Evolutionary conservation across 2,113 vertebrate species (phyloP).

Genomic region (Callospermophilus lateralis): DNA sequence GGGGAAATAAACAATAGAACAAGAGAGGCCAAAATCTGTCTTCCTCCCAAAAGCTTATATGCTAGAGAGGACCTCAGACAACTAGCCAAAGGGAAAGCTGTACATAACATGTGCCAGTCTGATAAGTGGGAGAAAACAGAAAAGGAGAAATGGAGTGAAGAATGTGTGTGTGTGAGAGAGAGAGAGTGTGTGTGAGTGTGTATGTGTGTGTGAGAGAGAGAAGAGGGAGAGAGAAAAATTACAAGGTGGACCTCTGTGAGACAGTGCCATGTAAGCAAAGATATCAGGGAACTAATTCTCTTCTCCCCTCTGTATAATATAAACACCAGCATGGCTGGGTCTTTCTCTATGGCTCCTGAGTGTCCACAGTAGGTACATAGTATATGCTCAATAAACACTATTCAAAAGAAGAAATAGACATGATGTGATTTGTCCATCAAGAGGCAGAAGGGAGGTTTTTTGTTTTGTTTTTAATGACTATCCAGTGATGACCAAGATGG

Average conservation of each 20-base stretch:
- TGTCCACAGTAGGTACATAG: not conserved
- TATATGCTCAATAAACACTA: constrained; percentile 44
- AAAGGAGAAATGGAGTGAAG: too few species aligned
- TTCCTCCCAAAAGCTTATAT: too few species aligned
- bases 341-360: not conserved
- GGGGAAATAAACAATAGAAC: too few species aligned
- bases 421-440: not conserved
- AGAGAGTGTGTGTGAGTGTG: too few species aligned
- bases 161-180: too few species aligned
- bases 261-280: not conserved
- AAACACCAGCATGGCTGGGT: not conserved
- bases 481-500: not conserved
- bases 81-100: too few species aligned
- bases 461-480: not conserved
- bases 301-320: not conserved
- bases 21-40: too few species aligned
- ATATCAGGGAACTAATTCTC: not conserved
- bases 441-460: not conserved
- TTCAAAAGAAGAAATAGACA: not conserved
- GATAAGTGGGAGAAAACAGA: too few species aligned
- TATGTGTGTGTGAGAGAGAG: too few species aligned
- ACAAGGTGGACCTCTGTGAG: not conserved
- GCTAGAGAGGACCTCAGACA: too few species aligned
- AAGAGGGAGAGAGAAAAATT: too few species aligned
- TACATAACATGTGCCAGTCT: too few species aligned